Evolutionary conservation across 2,797 vertebrate species (phyloP).

Genomic region (Onychomys torridus): DNA sequence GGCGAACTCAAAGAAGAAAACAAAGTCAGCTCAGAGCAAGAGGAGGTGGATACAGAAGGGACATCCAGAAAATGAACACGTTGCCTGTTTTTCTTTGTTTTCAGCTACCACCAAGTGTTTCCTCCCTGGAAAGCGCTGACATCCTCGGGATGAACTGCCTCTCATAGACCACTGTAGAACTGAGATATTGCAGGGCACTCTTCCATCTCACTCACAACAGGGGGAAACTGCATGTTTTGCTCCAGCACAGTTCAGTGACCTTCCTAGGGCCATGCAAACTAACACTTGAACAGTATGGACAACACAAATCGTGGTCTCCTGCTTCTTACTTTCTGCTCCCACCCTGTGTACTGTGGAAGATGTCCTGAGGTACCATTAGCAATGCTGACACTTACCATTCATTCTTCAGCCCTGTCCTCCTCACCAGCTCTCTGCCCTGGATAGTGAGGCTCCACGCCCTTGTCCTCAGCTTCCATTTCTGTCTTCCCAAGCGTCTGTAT

Average conservation of each 20-base stretch:
- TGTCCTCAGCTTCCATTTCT: not conserved
- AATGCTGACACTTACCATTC: fast-evolving
- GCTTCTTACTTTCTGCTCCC: fast-evolving
- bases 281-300: not conserved
- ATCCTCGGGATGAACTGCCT: not conserved
- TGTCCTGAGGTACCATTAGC: fast-evolving
- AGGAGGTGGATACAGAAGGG: not conserved
- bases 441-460: fast-evolving
- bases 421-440: not conserved
- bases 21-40: not conserved
- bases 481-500: not conserved
- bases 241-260: not conserved
- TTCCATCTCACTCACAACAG: not conserved
- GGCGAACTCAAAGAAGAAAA: not conserved
- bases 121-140: not conserved
- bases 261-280: not conserved
- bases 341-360: not conserved
- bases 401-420: too few species aligned
- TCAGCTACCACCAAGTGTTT: not conserved
- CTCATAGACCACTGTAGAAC: not conserved
- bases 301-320: fast-evolving
- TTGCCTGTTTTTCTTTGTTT: constrained; percentile 18
- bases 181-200: not conserved
- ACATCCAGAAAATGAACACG: not conserved
- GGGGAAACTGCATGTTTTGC: not conserved